phyloP scores from a whole-genome alignment of 2,113 vertebrate species.

The Butorides virescens region DNA sequence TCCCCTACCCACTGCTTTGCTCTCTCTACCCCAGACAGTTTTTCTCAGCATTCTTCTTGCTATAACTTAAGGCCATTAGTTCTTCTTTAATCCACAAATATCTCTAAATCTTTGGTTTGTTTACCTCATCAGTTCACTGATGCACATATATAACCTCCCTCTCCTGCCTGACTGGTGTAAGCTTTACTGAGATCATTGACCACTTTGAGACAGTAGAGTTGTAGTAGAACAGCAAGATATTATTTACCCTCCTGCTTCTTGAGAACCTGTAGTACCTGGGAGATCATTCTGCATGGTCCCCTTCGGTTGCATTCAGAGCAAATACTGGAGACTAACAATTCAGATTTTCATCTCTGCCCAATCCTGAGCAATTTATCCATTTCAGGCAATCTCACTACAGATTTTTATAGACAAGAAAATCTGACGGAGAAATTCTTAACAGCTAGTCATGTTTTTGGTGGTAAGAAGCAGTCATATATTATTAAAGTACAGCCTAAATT shows the following conservation, averaged over 20 bases:
- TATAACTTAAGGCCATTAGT: neutral
- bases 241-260: neutral
- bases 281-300: neutral
- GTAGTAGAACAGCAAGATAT: neutral
- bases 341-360: neutral
- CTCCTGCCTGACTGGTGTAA: neutral
- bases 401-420: neutral
- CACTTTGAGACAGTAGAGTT: neutral
- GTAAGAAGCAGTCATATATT: neutral
- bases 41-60: neutral
- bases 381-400: neutral
- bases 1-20: neutral
- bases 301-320: neutral
- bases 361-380: neutral
- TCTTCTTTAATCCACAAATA: neutral
- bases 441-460: neutral
- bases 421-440: neutral
- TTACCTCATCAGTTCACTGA: neutral
- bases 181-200: neutral
- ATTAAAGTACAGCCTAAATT: neutral
- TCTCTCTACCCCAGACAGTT: neutral
- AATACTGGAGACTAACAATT: neutral
- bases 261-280: neutral
- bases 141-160: neutral
- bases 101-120: neutral